A percentile compares a stretch with the other conserved stretches of the same genome.
These are phyloP conservation scores for Catotricha subobsoleta DNA, from an alignment of 2,888 invertebrate genomes.

Conservation along the genomic window DNA sequence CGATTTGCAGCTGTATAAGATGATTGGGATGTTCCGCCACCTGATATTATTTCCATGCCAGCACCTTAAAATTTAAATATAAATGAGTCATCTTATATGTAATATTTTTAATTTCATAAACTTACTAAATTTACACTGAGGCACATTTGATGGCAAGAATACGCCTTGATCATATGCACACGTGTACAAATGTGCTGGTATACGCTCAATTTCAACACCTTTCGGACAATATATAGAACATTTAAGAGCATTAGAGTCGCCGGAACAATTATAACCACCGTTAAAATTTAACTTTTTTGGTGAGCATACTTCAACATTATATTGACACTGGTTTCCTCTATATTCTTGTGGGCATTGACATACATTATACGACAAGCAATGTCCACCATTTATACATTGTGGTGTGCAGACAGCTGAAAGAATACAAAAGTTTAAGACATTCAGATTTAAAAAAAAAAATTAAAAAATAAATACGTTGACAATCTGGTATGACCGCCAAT, in stretches of 20 bases:
- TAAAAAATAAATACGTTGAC: slow-evolving; percentile 36
- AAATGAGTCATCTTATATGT: slow-evolving; percentile 12
- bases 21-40: slow-evolving; percentile 13
- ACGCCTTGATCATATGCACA: slow-evolving; percentile 47
- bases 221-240: slow-evolving; percentile 50
- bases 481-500: slow-evolving; percentile 46
- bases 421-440: not conserved
- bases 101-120: slow-evolving; percentile 11
- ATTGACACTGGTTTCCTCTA: slow-evolving; percentile 27
- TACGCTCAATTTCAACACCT: slow-evolving; percentile 41
- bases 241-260: slow-evolving; percentile 37
- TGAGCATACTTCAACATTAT: slow-evolving; percentile 36
- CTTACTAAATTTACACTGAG: slow-evolving; percentile 51
- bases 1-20: not conserved
- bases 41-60: slow-evolving; percentile 15
- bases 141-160: slow-evolving; percentile 50
- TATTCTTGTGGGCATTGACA: slow-evolving; percentile 61
- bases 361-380: slow-evolving; percentile 55
- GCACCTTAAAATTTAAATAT: slow-evolving; percentile 13
- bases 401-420: slow-evolving; percentile 44
- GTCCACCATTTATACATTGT: slow-evolving; percentile 61
- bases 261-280: slow-evolving; percentile 55
- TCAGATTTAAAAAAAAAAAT: slow-evolving; percentile 6
- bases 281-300: slow-evolving; percentile 50
- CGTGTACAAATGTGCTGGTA: slow-evolving; percentile 41